Evolutionary conservation across 2,797 vertebrate genomes (phyloP).

Genomic region (Balearica regulorum): DNA sequence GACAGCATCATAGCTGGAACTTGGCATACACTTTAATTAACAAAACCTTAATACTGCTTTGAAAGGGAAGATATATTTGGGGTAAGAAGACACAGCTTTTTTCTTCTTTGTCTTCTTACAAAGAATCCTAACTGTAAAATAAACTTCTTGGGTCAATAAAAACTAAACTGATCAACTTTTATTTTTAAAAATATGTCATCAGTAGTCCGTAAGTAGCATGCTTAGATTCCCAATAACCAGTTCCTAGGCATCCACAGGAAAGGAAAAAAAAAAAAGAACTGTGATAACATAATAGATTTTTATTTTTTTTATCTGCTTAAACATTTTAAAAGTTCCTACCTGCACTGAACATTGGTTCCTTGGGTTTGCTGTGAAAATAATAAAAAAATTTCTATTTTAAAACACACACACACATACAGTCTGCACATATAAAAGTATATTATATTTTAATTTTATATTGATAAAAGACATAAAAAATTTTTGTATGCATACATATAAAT

Average conservation of each 20-base stretch:
- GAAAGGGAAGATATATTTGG: background rate
- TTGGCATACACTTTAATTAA: background rate
- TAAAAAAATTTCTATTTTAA: background rate
- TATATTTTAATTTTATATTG: no score
- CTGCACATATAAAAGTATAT: background rate
- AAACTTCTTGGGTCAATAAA: background rate
- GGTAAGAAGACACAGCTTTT: background rate
- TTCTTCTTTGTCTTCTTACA: background rate
- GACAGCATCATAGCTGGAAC: background rate
- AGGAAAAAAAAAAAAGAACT: background rate
- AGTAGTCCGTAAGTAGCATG: background rate
- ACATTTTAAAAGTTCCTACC: slow-evolving; percentile 79
- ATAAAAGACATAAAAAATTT: background rate
- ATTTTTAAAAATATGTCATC: background rate
- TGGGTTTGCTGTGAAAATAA: slow-evolving; percentile 90
- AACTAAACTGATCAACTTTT: background rate
- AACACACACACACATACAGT: background rate
- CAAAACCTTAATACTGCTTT: background rate
- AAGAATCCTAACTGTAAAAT: background rate
- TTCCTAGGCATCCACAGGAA: background rate
- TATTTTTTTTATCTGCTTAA: background rate
- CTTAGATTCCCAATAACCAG: background rate
- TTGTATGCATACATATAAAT: background rate
- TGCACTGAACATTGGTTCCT: slow-evolving; percentile 95
- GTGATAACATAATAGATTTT: no score